Evolutionary conservation across 1,140 invertebrate species (phyloP), one percentile per base, ranked within the genome.

Genomic region (Stegodyphus mimosarum): DNA sequence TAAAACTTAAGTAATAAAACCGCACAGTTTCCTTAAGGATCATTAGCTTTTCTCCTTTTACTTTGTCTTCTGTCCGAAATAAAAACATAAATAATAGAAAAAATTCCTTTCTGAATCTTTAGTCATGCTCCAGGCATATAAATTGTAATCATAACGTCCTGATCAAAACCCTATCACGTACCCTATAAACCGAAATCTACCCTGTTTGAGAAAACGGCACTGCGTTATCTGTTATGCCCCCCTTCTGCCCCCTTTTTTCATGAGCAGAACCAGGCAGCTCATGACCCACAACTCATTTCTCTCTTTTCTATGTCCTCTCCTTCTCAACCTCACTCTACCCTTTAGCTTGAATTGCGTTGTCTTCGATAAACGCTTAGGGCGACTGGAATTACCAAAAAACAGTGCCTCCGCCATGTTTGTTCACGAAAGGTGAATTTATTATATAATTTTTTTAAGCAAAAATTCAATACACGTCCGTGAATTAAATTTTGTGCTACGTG

Each of bases 181-280:
- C 51, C 52, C 77, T 80, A 80, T 80, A 80, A 80, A 80, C 77
- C 71, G 77, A 80, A 80, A 80, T 80, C 77, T 80, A 80, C 77
- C 77, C 77, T 51, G 77, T 50, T 67, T 53, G 66, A 80, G 48
- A 67, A 18, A 18, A 67, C n/a, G 17, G 66, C 17, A 60, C 48
- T 69, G 77, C 53, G 64, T 80, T 80, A 80, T 71, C 77, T 60
- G 17, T 67, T 53, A 80, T 80, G 50, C 52, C 51, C 17, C 67
- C n/a, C 70, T 7, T 49, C 50, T 48, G 18, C 48, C 50, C 70
- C 53, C 77, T 51, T 50, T 52, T 13, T 80, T 67, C 11, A 33
- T 33, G 33, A 33, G 33, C 66, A 67, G n/a, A 18, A 67, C n/a
- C 66, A 67, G 11, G 53, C 52, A 49, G 18, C 77, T 51, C 75